phyloP scores from a whole-genome alignment of 1,140 invertebrate species.

The Heliconius himera region DNA sequence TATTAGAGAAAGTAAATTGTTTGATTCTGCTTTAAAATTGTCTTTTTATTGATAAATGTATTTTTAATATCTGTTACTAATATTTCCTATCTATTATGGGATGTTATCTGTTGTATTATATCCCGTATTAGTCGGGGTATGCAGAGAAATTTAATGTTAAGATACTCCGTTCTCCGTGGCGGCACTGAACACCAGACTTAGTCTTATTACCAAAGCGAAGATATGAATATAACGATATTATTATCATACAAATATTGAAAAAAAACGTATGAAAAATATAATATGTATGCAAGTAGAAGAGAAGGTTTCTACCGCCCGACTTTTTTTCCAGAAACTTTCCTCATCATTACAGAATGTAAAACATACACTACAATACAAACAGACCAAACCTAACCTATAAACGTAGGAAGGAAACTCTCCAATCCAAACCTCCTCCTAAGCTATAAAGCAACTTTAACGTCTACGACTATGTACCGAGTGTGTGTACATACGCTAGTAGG shows the following conservation, averaged over 20 bases:
- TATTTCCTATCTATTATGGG: neutral
- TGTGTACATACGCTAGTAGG: neutral
- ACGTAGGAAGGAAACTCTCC: neutral
- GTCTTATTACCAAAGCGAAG: no score
- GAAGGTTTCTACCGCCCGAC: no score
- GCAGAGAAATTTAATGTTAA: no score
- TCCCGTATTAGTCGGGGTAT: no score
- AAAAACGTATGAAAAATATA: no score
- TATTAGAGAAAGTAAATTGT: slow-evolving; percentile 1
- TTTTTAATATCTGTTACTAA: neutral
- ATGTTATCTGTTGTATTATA: no score
- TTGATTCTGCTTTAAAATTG: neutral
- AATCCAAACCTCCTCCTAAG: neutral
- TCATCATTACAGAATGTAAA: neutral
- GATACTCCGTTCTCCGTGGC: no score
- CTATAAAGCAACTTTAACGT: neutral
- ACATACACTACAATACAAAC: neutral
- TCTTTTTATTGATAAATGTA: neutral
- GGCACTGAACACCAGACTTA: no score
- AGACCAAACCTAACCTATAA: neutral
- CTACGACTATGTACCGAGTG: neutral
- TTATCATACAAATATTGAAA: no score
- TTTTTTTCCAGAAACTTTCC: no score
- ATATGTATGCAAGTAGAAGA: no score
- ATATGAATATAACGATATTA: no score